Evolutionary conservation across 1,140 invertebrate species (phyloP).

Genomic region (Lineus longissimus): DNA sequence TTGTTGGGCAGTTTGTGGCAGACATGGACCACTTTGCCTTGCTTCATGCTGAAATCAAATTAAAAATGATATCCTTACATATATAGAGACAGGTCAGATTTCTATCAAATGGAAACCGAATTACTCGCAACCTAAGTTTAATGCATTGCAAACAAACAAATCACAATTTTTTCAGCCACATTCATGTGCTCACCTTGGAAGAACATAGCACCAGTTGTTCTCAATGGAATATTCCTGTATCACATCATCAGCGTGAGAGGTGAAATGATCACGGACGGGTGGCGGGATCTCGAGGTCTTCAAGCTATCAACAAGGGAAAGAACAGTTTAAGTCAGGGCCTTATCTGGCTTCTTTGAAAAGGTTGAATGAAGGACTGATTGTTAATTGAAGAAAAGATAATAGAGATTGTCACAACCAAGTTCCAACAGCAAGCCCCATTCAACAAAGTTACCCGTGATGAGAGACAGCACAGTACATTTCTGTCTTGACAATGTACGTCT

Average conservation of each 20-base stretch:
- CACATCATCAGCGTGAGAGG: constrained; percentile 6
- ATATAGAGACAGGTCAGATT: too few relatives aligned
- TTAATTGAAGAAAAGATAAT: background rate
- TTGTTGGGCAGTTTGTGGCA: constrained; percentile 27
- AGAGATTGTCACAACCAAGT: too few relatives aligned
- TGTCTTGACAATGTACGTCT: too few relatives aligned
- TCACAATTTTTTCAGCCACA: too few relatives aligned
- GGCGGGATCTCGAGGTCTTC: constrained; percentile 23
- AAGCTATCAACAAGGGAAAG: constrained; percentile 17
- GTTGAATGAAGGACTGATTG: background rate
- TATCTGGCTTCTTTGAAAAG: background rate
- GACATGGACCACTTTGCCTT: constrained; percentile 33
- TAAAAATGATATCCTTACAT: too few relatives aligned
- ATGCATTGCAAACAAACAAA: too few relatives aligned
- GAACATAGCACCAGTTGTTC: constrained; percentile 33
- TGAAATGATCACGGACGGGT: constrained; percentile 13
- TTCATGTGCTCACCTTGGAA: constrained; percentile 29
- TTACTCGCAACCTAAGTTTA: too few relatives aligned
- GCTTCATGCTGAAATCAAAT: constrained; percentile 38
- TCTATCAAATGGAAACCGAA: too few relatives aligned
- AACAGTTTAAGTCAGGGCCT: background rate
- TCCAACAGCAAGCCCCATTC: too few relatives aligned
- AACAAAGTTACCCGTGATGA: too few relatives aligned
- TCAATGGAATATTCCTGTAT: constrained; percentile 18
- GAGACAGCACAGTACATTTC: too few relatives aligned